Base-by-base conservation (phyloP, 2,113 vertebrate genomes). In the Kryptolebias marmoratus region DNA sequence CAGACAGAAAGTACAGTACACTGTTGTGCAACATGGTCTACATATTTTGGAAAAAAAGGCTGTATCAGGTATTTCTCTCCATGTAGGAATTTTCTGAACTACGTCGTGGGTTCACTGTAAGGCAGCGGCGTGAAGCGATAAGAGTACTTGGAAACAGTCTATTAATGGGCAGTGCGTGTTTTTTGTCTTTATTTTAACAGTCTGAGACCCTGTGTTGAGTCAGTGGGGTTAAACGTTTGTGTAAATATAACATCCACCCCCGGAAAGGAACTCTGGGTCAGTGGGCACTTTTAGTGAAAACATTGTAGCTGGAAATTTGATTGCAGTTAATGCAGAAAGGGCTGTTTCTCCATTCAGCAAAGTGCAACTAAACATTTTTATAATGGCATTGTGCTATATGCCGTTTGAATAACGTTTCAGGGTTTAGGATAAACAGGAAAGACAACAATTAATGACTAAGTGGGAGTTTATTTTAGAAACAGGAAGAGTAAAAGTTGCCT, bases 211-310 rank as follows among this genome's bases (percentile, higher is more conserved):
- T 61, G 48, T 69, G 71, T 80, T 79, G 73, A 79, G 79, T 65
- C 58, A 79, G 47, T 78, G 66, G 58, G 68, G 22, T 72, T 71
- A n/a, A 10, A 27, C 32, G 27, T n/a, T 54, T 16, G 71, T 59
- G 71, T 77, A 83, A 77, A 81, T 70, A 78, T 61, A 83, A 71
- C 69, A 64, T 65, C 80, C 77, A 83, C 75, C 69, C 79, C 58
- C 73, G 78, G 64, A 66, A 69, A 71, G 70, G 75, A 71, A 81
- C 73, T 79, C 48, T 56, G 63, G 68, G 62, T 84, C 64, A 66
- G 49, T 59, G 58, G 63, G 48, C 48, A 55, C 62, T 72, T 63
- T 3, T 58, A 62, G 48, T 16, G 7, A 67, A 79, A 76, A 81
- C 69, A 87, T 67, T 28, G 68, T 22, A 49, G 47, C 48, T 69